Evolutionary conservation across 2,888 invertebrate genomes (phyloP), one percentile per base, ranked within the genome.

Genomic region (Zygogramma bicolorata): DNA sequence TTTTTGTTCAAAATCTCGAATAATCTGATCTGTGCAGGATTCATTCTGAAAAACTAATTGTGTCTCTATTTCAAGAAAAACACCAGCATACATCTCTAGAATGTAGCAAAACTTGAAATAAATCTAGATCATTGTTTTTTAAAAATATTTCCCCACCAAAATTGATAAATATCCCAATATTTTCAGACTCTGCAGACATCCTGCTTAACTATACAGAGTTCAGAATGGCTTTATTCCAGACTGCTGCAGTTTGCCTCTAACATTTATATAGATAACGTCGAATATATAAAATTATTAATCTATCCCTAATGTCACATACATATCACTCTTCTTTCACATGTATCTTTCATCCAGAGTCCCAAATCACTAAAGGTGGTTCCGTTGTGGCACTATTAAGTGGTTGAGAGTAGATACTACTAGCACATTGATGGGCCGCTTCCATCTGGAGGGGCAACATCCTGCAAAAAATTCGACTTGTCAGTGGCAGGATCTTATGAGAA

Each of bases 371-470:
- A 40, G 49, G 49, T 65, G 31, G 42, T 31, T 27, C 46, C 27
- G 34, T 5, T 57, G 68, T 79, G 79, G 76, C 79, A 79, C 80
- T 75, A 70, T 69, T 70, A 40, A 71, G 70, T 70, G 60, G 58
- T 22, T 29, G 38, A 67, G 66, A 68, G 62, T 76, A 72, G 63
- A 49, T 77, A 81, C 81, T 81, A 81, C 81, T 81, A 81, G 77
- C 79, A 81, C 78, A 80, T 80, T 49, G 71, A 34, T 40, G 73
- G 62, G 61, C 77, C 76, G 25, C 65, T 75, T 20, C 77, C 81
- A 68, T 79, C 81, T 22, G 81, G 81, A 20, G 82, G 82, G 6
- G 78, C 67, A 5, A 73, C 68, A 42, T 81, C 79, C 81, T 81
- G 58, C 20, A 75, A 63, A 75, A 57, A 63, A 68, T 68, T 58